Evolutionary conservation across 1,140 invertebrate species (phyloP).

Genomic region (Drosophila repleta): DNA sequence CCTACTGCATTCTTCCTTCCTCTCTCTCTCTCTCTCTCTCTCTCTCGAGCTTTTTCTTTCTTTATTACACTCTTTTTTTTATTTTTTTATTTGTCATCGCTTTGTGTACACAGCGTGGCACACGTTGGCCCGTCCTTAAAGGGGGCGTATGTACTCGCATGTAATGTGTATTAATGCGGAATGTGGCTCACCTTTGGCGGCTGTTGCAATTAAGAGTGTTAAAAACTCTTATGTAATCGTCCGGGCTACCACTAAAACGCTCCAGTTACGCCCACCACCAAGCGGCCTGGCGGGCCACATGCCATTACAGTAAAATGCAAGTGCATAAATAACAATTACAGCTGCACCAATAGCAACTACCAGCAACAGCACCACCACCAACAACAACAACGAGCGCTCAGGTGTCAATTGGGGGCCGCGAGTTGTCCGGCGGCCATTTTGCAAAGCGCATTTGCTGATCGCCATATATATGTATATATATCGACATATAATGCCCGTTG

Average conservation of each 20-base stretch:
- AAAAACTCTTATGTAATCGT: constrained; percentile 69
- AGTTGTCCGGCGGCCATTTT: constrained; percentile 75
- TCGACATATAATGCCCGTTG: constrained; percentile 66
- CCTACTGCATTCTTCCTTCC: background rate
- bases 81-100: constrained; percentile 18
- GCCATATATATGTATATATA: constrained; percentile 27
- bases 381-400: constrained; percentile 62
- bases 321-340: constrained; percentile 81
- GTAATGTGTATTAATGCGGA: constrained; percentile 27
- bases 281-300: constrained; percentile 64
- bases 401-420: constrained; percentile 75
- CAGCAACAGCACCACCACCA: constrained; percentile 39
- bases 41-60: background rate
- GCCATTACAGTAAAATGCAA: constrained; percentile 79
- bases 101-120: constrained; percentile 25
- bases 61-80: constrained; percentile 18
- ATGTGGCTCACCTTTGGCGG: constrained; percentile 6
- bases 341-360: constrained; percentile 33
- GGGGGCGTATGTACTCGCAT: constrained; percentile 20
- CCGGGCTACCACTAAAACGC: constrained; percentile 56
- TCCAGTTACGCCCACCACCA: constrained; percentile 65
- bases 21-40: background rate
- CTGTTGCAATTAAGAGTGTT: constrained; percentile 55
- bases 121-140: background rate
- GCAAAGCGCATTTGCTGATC: constrained; percentile 66